Percentiles rank a stretch among this genome's conserved stretches.
phyloP scores from a whole-genome alignment of 2,113 vertebrate genomes.

The Stegastes partitus region DNA sequence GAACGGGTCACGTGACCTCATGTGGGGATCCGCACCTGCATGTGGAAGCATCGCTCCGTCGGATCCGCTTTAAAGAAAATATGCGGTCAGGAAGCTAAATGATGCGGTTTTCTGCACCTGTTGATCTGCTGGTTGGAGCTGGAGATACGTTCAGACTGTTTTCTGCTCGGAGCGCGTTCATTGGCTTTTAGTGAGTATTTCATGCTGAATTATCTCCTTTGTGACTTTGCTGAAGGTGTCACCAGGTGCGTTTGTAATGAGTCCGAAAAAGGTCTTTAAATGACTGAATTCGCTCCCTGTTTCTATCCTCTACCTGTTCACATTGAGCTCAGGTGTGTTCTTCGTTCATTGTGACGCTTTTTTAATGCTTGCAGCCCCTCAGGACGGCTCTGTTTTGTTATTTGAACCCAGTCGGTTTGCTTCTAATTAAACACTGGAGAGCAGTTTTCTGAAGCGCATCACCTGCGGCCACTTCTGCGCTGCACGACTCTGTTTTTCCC shows the following conservation, averaged over 20 bases:
- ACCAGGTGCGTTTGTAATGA: too few species aligned
- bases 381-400: neutral
- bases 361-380: neutral
- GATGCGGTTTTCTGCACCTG: conserved; percentile 1
- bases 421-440: conserved; percentile 56
- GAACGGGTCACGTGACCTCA: neutral
- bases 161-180: neutral
- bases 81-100: neutral
- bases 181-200: neutral
- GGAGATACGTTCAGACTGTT: neutral
- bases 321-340: neutral
- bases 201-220: neutral
- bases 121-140: neutral
- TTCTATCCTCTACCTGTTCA: too few species aligned
- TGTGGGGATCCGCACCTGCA: neutral
- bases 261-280: too few species aligned
- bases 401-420: neutral
- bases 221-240: neutral
- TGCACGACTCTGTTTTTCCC: too few species aligned
- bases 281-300: too few species aligned
- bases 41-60: accelerated
- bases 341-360: neutral
- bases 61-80: neutral
- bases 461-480: neutral
- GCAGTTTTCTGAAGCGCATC: neutral